Base-by-base conservation (phyloP, 2,888 invertebrate genomes). In the Lasius platythorax region DNA sequence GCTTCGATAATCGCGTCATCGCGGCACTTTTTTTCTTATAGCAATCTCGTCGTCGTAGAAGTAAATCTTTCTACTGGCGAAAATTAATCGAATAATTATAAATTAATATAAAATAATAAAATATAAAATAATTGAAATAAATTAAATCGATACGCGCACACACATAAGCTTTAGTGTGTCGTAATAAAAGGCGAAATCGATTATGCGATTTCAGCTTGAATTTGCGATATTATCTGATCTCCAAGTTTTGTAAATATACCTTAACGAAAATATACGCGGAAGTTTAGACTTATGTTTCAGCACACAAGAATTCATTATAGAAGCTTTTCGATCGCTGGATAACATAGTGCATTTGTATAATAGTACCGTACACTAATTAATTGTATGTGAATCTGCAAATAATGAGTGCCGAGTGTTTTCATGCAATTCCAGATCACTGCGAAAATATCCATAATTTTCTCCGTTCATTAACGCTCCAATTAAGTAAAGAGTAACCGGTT, bases 41-140 rank as follows among this genome's bases (percentile, higher is more conserved):
- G 23, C 61, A 46, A 75, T 61, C 74, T 82, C 1, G 40, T n/a
- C 46, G 67, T 30, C 82, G n/a, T 37, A n/a, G 53, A 46, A 43
- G 64, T 56, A 76, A 82, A 84, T 75, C 82, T 84, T 84, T 46
- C 46, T 53, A 61, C 56, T 56, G 56, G 76, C 33, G 82, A 83
- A 82, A 84, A 88, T 87, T 23, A 23, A 23, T 23, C 23, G 23
- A 23, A 23, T 23, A 23, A 23, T 23, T 23, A 23, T 23, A 23
- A 23, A 23, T 23, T 23, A 23, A 23, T 23, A 23, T 23, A 23
- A 23, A 23, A 23, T 23, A 23, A 23, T 23, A 23, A 23, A 23
- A 23, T 23, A 23, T 23, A 23, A 23, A 23, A 23, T 23, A 23
- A 23, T 23, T 23, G 0, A 23, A 23, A 23, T 23, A 23, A 23